Evolutionary conservation across 2,888 invertebrate genomes (phyloP).

Genomic region (Pediacus dermestoides): DNA sequence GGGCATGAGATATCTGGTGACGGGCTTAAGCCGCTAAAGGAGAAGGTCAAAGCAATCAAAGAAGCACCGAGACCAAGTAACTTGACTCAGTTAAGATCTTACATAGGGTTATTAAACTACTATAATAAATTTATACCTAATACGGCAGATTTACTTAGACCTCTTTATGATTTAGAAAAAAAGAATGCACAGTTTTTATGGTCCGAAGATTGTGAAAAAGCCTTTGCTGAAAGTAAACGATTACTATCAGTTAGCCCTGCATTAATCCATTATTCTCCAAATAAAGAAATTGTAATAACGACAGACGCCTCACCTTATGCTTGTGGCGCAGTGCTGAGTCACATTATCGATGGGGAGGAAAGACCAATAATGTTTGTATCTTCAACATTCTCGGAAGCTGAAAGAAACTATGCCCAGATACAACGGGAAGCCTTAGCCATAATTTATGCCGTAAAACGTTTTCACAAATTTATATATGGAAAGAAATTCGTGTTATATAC

Average conservation of each 20-base stretch:
- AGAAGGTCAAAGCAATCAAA: constrained; percentile 18
- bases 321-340: constrained; percentile 26
- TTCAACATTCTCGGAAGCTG: constrained; percentile 14
- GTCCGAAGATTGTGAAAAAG: constrained; percentile 19
- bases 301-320: constrained; percentile 27
- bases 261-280: constrained; percentile 24
- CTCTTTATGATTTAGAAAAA: constrained; percentile 19
- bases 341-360: constrained; percentile 21
- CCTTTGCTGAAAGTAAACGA: constrained; percentile 26
- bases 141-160: constrained; percentile 22
- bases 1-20: constrained; percentile 12
- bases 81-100: constrained; percentile 21
- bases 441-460: constrained; percentile 17
- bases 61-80: constrained; percentile 17
- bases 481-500: constrained; percentile 17
- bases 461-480: constrained; percentile 20
- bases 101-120: constrained; percentile 23
- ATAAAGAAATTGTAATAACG: constrained; percentile 23
- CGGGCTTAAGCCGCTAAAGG: constrained; percentile 14
- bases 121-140: constrained; percentile 25
- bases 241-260: constrained; percentile 20
- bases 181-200: constrained; percentile 16
- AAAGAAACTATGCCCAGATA: constrained; percentile 17
- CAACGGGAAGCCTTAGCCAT: constrained; percentile 18
- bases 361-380: constrained; percentile 24